Evolutionary conservation across 2,113 vertebrate species (phyloP).

Genomic region (Myotis davidii): DNA sequence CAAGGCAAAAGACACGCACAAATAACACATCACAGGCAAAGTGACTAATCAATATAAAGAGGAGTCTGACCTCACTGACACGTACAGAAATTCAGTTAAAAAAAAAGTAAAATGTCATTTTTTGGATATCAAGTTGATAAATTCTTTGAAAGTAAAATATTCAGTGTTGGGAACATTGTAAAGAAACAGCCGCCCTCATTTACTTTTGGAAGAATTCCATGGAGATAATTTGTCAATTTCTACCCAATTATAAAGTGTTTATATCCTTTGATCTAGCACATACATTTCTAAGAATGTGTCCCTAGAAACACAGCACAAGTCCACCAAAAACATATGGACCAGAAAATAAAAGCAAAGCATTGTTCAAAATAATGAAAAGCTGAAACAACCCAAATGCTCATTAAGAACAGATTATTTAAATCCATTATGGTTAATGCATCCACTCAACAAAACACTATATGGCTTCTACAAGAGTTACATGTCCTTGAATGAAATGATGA

Average conservation of each 20-base stretch:
- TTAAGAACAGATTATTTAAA: constrained; percentile 17
- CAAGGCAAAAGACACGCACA: background rate
- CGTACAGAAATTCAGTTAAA: background rate
- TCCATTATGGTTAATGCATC: background rate
- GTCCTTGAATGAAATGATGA: background rate
- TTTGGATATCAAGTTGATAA: background rate
- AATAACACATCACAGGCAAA: background rate
- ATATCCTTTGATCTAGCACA: background rate
- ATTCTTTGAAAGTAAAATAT: background rate
- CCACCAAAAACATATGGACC: background rate
- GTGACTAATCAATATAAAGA: background rate
- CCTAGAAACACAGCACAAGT: background rate
- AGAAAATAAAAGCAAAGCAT: background rate
- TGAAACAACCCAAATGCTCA: background rate
- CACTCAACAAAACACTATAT: background rate
- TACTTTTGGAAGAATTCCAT: background rate
- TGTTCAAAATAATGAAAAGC: constrained; percentile 7
- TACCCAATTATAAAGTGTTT: background rate
- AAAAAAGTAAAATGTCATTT: background rate
- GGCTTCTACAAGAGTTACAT: background rate
- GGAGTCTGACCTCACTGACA: background rate
- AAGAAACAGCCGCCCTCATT: background rate
- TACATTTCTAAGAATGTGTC: background rate
- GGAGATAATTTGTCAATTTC: background rate
- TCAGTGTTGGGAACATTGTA: background rate